Percentiles rank a stretch among this genome's conserved stretches.
Conservation (phyloP, 2,888 invertebrate genomes). For the Dioctria rufipes region DNA sequence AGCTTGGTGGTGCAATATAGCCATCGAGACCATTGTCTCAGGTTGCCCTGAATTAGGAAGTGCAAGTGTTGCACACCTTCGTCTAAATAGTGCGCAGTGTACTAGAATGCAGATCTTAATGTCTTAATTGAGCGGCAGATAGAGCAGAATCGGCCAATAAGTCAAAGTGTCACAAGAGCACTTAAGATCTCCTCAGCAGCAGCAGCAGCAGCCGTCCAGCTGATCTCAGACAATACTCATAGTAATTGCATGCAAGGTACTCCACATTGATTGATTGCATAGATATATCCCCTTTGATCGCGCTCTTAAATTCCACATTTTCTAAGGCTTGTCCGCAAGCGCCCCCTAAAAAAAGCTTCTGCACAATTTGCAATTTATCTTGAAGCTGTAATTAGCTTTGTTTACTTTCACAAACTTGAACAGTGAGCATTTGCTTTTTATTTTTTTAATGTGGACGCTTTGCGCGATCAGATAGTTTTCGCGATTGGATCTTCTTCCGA, state of each 20-base stretch:
- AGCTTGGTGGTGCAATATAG: slow-evolving; percentile 6
- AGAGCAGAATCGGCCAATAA: slow-evolving; percentile 45
- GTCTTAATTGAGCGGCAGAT: slow-evolving; percentile 44
- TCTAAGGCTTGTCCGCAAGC: slow-evolving; percentile 22
- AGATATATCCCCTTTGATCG: slow-evolving; percentile 12
- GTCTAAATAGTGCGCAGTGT: neutral
- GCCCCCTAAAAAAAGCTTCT: slow-evolving; percentile 8
- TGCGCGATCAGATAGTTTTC: too few relatives aligned
- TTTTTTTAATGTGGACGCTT: too few relatives aligned
- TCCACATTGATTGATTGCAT: slow-evolving; percentile 29
- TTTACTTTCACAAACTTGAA: neutral
- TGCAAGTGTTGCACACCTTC: slow-evolving; percentile 43
- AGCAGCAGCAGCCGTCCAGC: slow-evolving; percentile 28
- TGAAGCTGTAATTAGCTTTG: slow-evolving; percentile 11
- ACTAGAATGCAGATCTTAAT: slow-evolving; percentile 37
- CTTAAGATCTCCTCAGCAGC: slow-evolving; percentile 24
- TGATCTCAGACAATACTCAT: slow-evolving; percentile 29
- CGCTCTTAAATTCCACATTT: slow-evolving; percentile 18
- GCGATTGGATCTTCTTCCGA: neutral
- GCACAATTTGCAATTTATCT: neutral
- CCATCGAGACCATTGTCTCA: slow-evolving; percentile 29
- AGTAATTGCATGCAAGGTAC: slow-evolving; percentile 45
- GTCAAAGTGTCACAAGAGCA: slow-evolving; percentile 46
- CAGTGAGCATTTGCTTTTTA: too few relatives aligned
- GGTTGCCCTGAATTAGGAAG: slow-evolving; percentile 45